phyloP scores from a whole-genome alignment of 2,113 vertebrate species.

The Halcyon senegalensis region DNA sequence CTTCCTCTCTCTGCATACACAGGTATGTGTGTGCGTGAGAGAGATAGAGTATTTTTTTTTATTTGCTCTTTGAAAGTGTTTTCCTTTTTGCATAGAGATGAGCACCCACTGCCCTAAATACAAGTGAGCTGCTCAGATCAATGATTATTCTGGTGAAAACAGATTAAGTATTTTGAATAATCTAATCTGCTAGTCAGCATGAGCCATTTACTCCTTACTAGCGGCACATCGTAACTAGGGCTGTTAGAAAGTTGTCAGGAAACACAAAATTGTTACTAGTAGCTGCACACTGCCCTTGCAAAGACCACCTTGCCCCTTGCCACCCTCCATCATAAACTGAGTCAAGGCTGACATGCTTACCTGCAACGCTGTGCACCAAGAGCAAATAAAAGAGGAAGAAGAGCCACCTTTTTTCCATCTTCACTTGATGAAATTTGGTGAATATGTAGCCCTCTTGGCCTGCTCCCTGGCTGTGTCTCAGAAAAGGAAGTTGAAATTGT shows the following conservation, averaged over 20 bases:
- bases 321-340: neutral
- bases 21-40: neutral
- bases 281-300: neutral
- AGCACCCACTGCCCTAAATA: neutral
- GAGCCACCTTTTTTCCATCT: constrained; percentile 49
- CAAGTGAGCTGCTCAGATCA: neutral
- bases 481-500: neutral
- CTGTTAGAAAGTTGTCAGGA: neutral
- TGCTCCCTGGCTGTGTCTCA: neutral
- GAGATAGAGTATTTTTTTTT: neutral
- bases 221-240: neutral
- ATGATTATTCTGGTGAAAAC: neutral
- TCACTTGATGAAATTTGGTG: neutral
- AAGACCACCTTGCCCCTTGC: neutral
- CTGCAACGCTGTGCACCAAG: constrained; percentile 6
- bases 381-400: constrained; percentile 26
- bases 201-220: neutral
- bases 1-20: neutral
- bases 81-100: neutral
- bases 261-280: neutral
- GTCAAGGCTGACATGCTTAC: constrained; percentile 23
- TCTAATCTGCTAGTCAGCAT: neutral
- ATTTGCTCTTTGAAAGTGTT: neutral
- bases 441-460: neutral
- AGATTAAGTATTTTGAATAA: neutral